Base-by-base conservation (phyloP, 2,797 vertebrate genomes). In the Pipistrellus nathusii region DNA sequence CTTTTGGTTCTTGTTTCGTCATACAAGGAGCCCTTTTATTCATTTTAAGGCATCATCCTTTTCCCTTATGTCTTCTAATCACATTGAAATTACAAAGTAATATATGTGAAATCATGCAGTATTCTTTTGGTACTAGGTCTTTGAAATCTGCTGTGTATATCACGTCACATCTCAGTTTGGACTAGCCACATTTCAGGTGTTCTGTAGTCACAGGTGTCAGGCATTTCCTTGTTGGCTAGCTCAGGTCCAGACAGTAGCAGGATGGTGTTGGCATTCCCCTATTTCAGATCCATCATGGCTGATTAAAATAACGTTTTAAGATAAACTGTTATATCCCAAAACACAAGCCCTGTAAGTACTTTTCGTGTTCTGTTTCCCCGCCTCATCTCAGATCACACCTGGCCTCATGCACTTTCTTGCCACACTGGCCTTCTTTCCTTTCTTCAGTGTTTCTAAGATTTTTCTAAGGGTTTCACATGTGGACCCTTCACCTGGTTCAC, bases 1-100 rank as follows among this genome's bases (percentile, higher is more conserved):
- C 35, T 91, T 90, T 88, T 95, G 48, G 30, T 93, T 62, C 78
- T 96, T 3, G 83, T 95, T 93, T 96, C 83, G 68, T 88, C 30
- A 64, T 85, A 48, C 6, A 14, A 80, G 21, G 90, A 78, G 46
- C 80, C 27, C 46, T 85, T 95, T 93, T 38, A 89, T 77, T 94
- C 32, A 51, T 96, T 88, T 85, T 88, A 76, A 88, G 18, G 88
- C 88, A 80, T 92, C 44, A 88, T 53, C 59, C 23, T 96, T 91
- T 21, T 81, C 7, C 12, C 44, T 72, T 51, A 30, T 77, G 38
- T 64, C 78, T 93, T 95, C 53, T 91, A 59, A 71, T 95, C 41
- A 41, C 35, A 75, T 62, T 95, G 75, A 95, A 82, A 44, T 96
- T 51, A 46, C 59, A 87, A 91, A 72, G 57, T 93, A n/a, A 51